Evolutionary conservation across 2,888 invertebrate genomes (phyloP).

Genomic region (Nomada flava): DNA sequence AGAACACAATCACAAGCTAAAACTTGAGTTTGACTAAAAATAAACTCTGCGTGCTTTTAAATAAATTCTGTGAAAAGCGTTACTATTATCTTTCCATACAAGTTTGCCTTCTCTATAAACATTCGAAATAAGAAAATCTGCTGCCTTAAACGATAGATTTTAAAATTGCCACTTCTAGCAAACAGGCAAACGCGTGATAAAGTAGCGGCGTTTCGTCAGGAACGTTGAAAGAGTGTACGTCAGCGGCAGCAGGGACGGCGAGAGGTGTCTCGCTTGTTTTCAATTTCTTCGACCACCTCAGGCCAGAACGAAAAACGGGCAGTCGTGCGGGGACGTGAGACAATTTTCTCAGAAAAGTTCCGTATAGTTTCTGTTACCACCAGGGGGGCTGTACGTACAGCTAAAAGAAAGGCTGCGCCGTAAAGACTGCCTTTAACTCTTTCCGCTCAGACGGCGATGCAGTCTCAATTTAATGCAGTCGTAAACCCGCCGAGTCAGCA

Average conservation of each 20-base stretch:
- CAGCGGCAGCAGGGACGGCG: slow-evolving; percentile 6
- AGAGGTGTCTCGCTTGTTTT: slow-evolving; percentile 40
- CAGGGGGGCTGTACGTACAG: slow-evolving; percentile 33
- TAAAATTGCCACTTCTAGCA: background rate
- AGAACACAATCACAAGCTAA: background rate
- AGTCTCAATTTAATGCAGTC: slow-evolving; percentile 21
- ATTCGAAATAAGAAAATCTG: too few relatives aligned
- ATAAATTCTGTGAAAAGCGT: too few relatives aligned
- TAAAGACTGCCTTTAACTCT: slow-evolving; percentile 59
- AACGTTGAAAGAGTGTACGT: slow-evolving; percentile 13
- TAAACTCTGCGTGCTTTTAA: background rate
- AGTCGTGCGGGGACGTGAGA: slow-evolving; percentile 44
- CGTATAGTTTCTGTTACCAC: slow-evolving; percentile 47
- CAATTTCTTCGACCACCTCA: slow-evolving; percentile 46
- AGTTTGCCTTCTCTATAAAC: too few relatives aligned
- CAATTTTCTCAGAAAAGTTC: slow-evolving; percentile 50
- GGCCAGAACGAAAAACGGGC: slow-evolving; percentile 26
- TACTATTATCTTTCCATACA: too few relatives aligned
- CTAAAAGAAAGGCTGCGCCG: slow-evolving; percentile 24
- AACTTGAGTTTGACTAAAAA: background rate
- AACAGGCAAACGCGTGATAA: background rate
- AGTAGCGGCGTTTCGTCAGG: background rate
- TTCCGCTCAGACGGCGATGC: slow-evolving; percentile 5
- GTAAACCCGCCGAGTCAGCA: slow-evolving; percentile 3
- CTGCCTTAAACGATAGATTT: background rate